Evolutionary conservation across 1,140 invertebrate genomes (phyloP).

Genomic region (Acromyrmex echinatior): DNA sequence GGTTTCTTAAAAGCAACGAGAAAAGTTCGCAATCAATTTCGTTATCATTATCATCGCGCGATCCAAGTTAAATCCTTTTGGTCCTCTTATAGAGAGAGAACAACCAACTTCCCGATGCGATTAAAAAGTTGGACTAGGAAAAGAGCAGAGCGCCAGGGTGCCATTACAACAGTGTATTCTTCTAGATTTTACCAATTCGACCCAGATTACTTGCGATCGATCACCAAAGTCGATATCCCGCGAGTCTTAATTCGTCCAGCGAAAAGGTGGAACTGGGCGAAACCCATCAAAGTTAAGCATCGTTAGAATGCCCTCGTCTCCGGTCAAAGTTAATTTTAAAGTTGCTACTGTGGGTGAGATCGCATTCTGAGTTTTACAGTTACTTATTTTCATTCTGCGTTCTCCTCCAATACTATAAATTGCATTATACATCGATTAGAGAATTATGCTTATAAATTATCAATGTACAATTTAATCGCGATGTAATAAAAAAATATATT

Average conservation of each 20-base stretch:
- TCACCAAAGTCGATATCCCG: slow-evolving; percentile 39
- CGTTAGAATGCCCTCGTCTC: slow-evolving; percentile 54
- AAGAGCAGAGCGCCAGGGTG: not conserved
- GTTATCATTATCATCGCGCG: slow-evolving; percentile 36
- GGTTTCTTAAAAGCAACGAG: slow-evolving; percentile 1
- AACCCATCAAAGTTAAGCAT: slow-evolving; percentile 75
- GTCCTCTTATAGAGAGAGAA: not conserved
- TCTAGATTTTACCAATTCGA: slow-evolving; percentile 41
- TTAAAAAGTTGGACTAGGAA: slow-evolving; percentile 45
- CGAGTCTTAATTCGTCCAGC: slow-evolving; percentile 44
- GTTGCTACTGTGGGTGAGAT: slow-evolving; percentile 16
- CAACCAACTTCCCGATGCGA: slow-evolving; percentile 25
- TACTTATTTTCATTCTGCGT: slow-evolving; percentile 25
- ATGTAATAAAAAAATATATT: too few relatives aligned
- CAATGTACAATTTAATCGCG: not conserved
- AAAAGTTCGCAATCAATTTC: slow-evolving; percentile 45
- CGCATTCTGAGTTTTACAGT: slow-evolving; percentile 45
- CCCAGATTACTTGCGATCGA: slow-evolving; percentile 44
- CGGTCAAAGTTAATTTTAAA: slow-evolving; percentile 53
- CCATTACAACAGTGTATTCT: slow-evolving; percentile 40
- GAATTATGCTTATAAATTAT: not conserved
- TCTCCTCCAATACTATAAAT: not conserved
- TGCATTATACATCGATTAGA: not conserved
- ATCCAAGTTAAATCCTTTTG: slow-evolving; percentile 13
- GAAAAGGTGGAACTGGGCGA: slow-evolving; percentile 52